phyloP scores from a whole-genome alignment of 1,140 invertebrate genomes.

The Aphis gossypii region DNA sequence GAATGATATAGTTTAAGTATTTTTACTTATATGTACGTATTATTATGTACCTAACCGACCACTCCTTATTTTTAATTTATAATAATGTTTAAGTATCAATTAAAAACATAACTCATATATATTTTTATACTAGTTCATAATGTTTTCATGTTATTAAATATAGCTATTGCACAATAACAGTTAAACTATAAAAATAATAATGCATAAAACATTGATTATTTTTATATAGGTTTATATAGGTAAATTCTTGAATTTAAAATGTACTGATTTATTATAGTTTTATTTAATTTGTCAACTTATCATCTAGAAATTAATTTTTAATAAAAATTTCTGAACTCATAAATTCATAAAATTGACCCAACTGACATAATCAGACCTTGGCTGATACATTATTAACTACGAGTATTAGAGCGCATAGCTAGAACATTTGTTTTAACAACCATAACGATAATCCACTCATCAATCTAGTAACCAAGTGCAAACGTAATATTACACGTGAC shows the following conservation, averaged over 20 bases:
- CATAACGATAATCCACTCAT: slow-evolving; percentile 24
- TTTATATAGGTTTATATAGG: background rate
- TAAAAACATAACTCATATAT: background rate
- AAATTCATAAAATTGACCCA: background rate
- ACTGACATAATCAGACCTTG: slow-evolving; percentile 40
- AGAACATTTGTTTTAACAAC: slow-evolving; percentile 29
- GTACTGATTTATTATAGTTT: background rate
- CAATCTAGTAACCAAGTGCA: background rate
- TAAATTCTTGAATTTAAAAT: background rate
- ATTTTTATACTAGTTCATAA: background rate
- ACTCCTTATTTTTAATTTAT: background rate
- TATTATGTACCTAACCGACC: background rate
- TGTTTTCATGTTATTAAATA: background rate
- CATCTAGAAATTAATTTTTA: background rate
- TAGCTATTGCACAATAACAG: background rate
- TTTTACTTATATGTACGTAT: background rate
- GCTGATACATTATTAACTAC: slow-evolving; percentile 12
- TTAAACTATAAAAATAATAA: background rate
- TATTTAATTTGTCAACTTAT: slow-evolving; percentile 3
- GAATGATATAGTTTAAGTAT: background rate
- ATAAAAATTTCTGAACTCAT: slow-evolving; percentile 28
- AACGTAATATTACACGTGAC: background rate
- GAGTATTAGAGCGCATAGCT: slow-evolving; percentile 24
- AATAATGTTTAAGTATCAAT: slow-evolving; percentile 20
- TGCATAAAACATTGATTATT: background rate